Evolutionary conservation across 2,797 vertebrate species (phyloP), one percentile per base, ranked within the genome.

Genomic region (Mormyrops boulengeri): DNA sequence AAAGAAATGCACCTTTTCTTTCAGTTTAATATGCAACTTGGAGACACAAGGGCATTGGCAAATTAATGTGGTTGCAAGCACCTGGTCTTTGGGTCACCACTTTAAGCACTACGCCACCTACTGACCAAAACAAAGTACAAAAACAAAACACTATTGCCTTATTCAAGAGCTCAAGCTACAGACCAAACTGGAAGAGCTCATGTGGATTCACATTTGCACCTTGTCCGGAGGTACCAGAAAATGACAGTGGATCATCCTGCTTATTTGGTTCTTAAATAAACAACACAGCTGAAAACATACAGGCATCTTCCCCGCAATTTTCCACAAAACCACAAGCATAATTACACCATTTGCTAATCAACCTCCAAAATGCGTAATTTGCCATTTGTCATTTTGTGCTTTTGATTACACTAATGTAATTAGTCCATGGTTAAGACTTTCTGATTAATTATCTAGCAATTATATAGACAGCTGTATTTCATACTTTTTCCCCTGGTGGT

Each of bases 391-490:
- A 89, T 90, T 86, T 88, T 69, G 90, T 88, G 90, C 82, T 92
- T 92, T 91, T 92, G 90, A 93, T 93, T 92, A 91, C 89, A 89
- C 89, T 93, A 93, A 93, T 92, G 90, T 91, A 93, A 94, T 94
- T 92, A 93, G 92, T 92, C 91, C 52, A 90, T 88, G 90, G 89
- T 91, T 91, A 90, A 89, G 90, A 91, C 90, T 91, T 90, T 89
- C 90, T 91, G 91, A 92, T 93, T 91, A 93, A 93, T 93, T 93
- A 93, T 93, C 92, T 91, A 89, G 91, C 90, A 89, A 91, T 93
- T 92, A 93, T 88, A 88, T 22, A 89, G 92, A 92, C 93, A 93
- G 91, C 92, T 94, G 93, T 91, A 90, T 89, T 90, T 82, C 60
- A 88, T 19, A 57, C n/a, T 85, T 52, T 57, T 47, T 66, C 41